These are phyloP conservation scores for Chanos chanos DNA, from an alignment of 2,797 vertebrate species.

Conservation along the genomic window DNA sequence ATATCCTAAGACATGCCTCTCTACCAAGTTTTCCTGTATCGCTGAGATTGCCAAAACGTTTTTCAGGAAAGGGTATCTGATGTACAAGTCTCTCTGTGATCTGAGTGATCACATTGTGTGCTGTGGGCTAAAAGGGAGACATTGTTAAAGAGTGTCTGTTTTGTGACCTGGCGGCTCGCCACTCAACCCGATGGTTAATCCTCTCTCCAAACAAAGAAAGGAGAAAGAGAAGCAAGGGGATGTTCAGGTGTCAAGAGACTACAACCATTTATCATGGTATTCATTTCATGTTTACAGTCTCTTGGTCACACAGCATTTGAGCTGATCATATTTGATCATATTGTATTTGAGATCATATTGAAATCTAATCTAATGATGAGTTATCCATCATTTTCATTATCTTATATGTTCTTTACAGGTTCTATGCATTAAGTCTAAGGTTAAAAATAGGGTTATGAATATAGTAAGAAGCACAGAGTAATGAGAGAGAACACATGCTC, in stretches of 20 bases:
- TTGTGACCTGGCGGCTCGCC: conserved; percentile 34
- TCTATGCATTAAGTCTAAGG: no score
- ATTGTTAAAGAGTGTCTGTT: conserved; percentile 33
- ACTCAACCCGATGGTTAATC: conserved; percentile 46
- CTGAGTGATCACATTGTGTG: conserved; percentile 19
- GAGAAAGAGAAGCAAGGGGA: conserved; percentile 20
- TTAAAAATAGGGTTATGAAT: no score
- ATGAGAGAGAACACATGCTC: no score
- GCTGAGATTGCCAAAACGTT: not conserved
- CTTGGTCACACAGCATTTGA: conserved; percentile 19
- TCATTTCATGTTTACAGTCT: conserved; percentile 11
- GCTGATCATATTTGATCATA: no score
- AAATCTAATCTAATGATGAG: no score
- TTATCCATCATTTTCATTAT: no score
- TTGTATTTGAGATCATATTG: no score
- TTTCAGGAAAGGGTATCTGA: conserved; percentile 6
- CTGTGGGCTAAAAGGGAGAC: conserved; percentile 30
- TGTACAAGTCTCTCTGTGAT: conserved; percentile 7
- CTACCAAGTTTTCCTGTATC: not conserved
- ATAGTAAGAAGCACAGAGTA: no score
- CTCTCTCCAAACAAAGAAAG: conserved; percentile 23
- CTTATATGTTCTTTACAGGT: no score
- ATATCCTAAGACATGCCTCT: no score
- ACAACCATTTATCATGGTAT: conserved; percentile 8
- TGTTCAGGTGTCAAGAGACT: conserved; percentile 22